A percentile compares a stretch with the other conserved stretches of the same genome.
These are phyloP conservation scores for Paradisaea rubra DNA, from an alignment of 2,113 vertebrate genomes.

Conservation along the genomic window DNA sequence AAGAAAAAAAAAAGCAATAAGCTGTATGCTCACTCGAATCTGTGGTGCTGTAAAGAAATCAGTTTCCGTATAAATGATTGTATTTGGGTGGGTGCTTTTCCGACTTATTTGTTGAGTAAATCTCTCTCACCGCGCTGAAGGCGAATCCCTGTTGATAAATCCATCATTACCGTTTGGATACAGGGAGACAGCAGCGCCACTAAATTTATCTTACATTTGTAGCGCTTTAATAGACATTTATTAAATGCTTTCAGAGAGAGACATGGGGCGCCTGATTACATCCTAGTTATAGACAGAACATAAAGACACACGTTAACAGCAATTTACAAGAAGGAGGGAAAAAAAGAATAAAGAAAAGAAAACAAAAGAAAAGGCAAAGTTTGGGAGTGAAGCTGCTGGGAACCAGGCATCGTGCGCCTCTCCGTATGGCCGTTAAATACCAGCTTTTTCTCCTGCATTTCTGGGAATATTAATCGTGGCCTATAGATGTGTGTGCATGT, in stretches of 20 bases:
- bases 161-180: conserved; percentile 80
- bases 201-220: conserved; percentile 85
- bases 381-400: not conserved
- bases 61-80: conserved; percentile 64
- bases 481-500: not conserved
- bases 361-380: conserved; percentile 39
- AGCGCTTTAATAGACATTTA: conserved; percentile 86
- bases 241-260: conserved; percentile 84
- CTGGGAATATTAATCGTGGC: conserved; percentile 9
- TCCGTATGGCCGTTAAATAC: not conserved
- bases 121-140: conserved; percentile 71
- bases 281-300: conserved; percentile 80
- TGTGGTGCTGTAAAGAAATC: conserved; percentile 32
- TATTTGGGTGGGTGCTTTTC: conserved; percentile 71
- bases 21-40: not conserved
- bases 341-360: conserved; percentile 14
- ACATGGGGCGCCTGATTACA: conserved; percentile 81
- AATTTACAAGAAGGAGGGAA: conserved; percentile 67
- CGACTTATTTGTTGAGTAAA: conserved; percentile 74
- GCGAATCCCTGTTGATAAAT: conserved; percentile 81
- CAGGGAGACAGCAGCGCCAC: conserved; percentile 76
- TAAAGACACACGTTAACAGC: conserved; percentile 78
- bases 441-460: not conserved
- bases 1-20: not conserved
- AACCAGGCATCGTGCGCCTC: not conserved